Evolutionary conservation across 2,113 vertebrate species (phyloP), one percentile per base, ranked within the genome.

Genomic region (Hyaena hyaena): DNA sequence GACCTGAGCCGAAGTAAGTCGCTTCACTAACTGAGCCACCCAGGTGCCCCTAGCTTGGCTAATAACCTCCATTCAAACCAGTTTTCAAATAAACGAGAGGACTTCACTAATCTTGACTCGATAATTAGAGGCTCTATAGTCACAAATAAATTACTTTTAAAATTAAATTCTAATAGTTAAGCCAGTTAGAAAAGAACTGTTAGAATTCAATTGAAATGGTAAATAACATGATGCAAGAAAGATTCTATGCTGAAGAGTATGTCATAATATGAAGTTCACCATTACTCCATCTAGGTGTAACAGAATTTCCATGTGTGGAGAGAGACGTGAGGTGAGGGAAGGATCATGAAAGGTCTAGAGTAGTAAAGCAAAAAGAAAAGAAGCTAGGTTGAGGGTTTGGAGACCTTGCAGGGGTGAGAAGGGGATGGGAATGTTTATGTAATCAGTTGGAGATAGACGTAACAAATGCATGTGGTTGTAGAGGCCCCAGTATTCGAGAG

Each of bases 71-170:
- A 8, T 66, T 92, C 26, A 77, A 82, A 82, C 10, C 79, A 24
- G 11, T 35, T 89, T 63, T 55, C 85, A 93, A 93, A 14, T 69
- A 79, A 86, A 83, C 26, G 31, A 50, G 10, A 31, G 9, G 10
- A 24, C 9, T 82, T 91, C 45, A 55, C 85, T 28, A 65, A 61
- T 58, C 39, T 80, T 21, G 94, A 58, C 31, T 80, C 8, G 82
- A 15, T 66, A 74, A 86, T 89, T 91, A 63, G 4, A 88, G 39
- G 24, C 23, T 88, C 50, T 33, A 53, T 24, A 61, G 24, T 65
- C 48, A 79, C 45, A 92, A 93, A 89, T 83, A 92, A 93, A 89
- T 83, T 76, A 82, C 81, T 89, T 87, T 82, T 15, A 74, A 80
- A 81, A 77, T 31, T 81, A 90, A 48, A 55, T 92, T 77, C 96